Evolutionary conservation across 2,113 vertebrate species (phyloP), one percentile per base, ranked within the genome.

Genomic region (Scatophagus argus): DNA sequence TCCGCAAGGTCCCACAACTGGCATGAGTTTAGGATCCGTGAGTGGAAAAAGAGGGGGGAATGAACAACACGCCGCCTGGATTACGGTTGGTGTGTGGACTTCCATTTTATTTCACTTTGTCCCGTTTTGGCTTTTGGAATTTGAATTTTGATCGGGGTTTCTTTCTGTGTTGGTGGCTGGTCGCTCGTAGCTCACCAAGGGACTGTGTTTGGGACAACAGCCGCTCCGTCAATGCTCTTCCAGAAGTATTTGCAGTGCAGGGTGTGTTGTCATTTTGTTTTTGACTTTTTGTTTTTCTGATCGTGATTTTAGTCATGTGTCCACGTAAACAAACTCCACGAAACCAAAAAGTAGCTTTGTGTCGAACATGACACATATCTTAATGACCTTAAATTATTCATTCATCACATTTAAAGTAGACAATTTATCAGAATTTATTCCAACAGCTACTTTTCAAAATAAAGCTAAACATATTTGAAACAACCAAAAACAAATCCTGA

Each of bases 11-110:
- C 76, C 78, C 65, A 67, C 74, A 67, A 29, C 86, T 84, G 87
- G 82, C 63, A 73, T 88, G 93, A 90, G 89, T 82, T 81, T 71
- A 62, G 86, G 89, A 88, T 79, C 75, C 68, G 29, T 68, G 87
- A 64, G 81, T 67, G 90, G 76, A 87, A 74, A 84, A 86, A 88
- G 87, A 88, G 87, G 83, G 88, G 86, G 92, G 87, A 71, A 92
- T 93, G 92, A 93, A 93, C 89, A 95, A 81, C 87, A 83, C 92
- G 74, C 85, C 90, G 79, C 92, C 93, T 58, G 93, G 93, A 89
- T 89, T 95, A 93, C 88, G 95, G 92, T 93, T 95, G 94, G 93
- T 94, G 91, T 87, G 89, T 91, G 90, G 88, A 88, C 83, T 85
- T 84, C 27, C 16, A 55, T 85, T 89, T 92, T 89, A 32, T 86